These are phyloP conservation scores for Aleiodes leptofemur DNA, from an alignment of 2,888 invertebrate species.

Conservation along the genomic window DNA sequence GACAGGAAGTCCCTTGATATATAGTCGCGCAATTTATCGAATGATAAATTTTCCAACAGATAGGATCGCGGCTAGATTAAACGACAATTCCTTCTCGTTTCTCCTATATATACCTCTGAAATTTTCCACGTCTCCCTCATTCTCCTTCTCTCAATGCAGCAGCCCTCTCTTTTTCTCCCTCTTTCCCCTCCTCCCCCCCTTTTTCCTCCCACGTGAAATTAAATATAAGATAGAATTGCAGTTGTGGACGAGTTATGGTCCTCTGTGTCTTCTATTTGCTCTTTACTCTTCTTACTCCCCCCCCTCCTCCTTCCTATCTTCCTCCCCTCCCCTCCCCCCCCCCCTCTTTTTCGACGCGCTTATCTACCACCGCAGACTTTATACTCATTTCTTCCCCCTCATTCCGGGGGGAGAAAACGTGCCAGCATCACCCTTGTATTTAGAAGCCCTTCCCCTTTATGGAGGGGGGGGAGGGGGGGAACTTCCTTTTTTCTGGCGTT, in stretches of 20 bases:
- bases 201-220: constrained; percentile 63
- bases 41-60: constrained; percentile 73
- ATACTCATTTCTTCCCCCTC: constrained; percentile 59
- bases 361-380: constrained; percentile 72
- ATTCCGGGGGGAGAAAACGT: constrained; percentile 28
- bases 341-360: constrained; percentile 58
- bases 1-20: constrained; percentile 65
- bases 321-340: constrained; percentile 51
- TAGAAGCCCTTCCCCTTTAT: constrained; percentile 61
- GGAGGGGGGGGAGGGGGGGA: neutral
- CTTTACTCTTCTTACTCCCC: constrained; percentile 45
- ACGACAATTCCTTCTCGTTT: constrained; percentile 68
- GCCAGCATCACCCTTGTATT: constrained; percentile 63
- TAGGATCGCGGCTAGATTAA: constrained; percentile 75
- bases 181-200: constrained; percentile 32
- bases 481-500: constrained; percentile 15
- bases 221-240: constrained; percentile 73
- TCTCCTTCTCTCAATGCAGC: constrained; percentile 41
- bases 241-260: constrained; percentile 66
- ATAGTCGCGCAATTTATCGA: constrained; percentile 72
- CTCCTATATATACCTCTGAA: constrained; percentile 27
- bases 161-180: constrained; percentile 31
- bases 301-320: constrained; percentile 50
- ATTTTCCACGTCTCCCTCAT: constrained; percentile 56
- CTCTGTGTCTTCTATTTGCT: constrained; percentile 43